Base-by-base conservation (phyloP, 2,797 vertebrate genomes). In the Hippocampus kuda region DNA sequence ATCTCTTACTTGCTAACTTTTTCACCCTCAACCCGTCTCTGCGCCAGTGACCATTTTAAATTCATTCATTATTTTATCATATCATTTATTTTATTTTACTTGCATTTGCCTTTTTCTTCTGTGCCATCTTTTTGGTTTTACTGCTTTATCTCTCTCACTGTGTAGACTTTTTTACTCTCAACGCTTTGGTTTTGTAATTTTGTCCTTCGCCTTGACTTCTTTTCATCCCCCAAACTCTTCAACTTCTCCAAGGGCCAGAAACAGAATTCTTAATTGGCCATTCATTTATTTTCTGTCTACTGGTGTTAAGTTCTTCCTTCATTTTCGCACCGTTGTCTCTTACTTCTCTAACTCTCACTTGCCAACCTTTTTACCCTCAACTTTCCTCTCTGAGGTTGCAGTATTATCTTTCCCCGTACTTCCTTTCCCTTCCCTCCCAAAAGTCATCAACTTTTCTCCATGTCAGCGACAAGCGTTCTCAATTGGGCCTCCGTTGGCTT, bases 111-210 rank as follows among this genome's bases (percentile, higher is more conserved):
- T 38, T 38, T 16, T 63, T 41, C 16, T 42, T 73, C 56, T 59
- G 6, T 27, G 30, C 26, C 10, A 15, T 11, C 69, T 42, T 57
- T 70, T 65, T 54, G 27, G 8, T 24, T 54, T 3, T 63, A 34
- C 54, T 56, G 64, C 13, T 68, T 20, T 70, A 68, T 79, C 62
- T 69, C 26, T 73, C 66, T 71, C 56, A 65, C 20, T 15, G 5
- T 53, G 11, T 18, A 11, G 53, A 56, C 22, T 24, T 56, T 56
- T 56, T 24, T 10, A 56, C 10, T n/a, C 11, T 24, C 12, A 56
- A 24, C 53, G 24, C 53, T 60, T 10, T 41, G 18, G 1, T 61
- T 30, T n/a, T 62, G 34, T 11, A 22, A 22, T 62, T 41, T 62
- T 12, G 34, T 62, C 30, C 30, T 41, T 22, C 18, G 4, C 16